A percentile compares a stretch with the other conserved stretches of the same genome.
Conservation (phyloP, 2,888 invertebrate species). For the Drosophila cognata region DNA sequence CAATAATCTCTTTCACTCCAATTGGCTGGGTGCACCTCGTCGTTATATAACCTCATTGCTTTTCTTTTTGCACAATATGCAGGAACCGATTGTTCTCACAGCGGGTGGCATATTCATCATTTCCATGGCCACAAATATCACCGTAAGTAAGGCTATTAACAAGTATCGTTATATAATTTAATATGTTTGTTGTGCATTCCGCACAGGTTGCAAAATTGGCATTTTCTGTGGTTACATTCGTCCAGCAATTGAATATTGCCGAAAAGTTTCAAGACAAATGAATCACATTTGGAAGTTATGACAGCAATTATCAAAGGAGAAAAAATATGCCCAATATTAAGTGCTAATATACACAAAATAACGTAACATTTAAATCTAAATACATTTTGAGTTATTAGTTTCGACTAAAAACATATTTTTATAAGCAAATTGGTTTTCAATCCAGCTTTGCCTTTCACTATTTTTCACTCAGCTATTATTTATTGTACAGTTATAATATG, state of each 20-base stretch:
- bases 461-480: not conserved
- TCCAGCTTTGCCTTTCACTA: not conserved
- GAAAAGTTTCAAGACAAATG: constrained; percentile 42
- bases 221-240: constrained; percentile 61
- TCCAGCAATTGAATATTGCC: constrained; percentile 59
- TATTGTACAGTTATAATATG: not conserved
- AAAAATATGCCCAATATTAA: not conserved
- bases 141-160: constrained; percentile 38
- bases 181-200: accelerated
- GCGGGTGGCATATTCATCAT: constrained; percentile 67
- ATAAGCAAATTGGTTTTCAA: not conserved
- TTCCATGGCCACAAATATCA: constrained; percentile 56
- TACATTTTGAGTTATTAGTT: not conserved
- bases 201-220: constrained; percentile 65
- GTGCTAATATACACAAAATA: not conserved
- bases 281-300: not conserved
- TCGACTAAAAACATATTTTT: not conserved
- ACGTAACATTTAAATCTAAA: not conserved
- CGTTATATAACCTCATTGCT: constrained; percentile 46
- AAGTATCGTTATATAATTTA: not conserved
- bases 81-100: constrained; percentile 52
- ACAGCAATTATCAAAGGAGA: not conserved
- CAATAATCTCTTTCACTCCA: constrained; percentile 58
- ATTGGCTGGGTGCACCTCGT: constrained; percentile 55
- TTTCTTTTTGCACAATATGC: constrained; percentile 62